These are phyloP conservation scores for Gymnoscopelus microlampas DNA, from an alignment of 2,797 vertebrate genomes.

Conservation along the genomic window DNA sequence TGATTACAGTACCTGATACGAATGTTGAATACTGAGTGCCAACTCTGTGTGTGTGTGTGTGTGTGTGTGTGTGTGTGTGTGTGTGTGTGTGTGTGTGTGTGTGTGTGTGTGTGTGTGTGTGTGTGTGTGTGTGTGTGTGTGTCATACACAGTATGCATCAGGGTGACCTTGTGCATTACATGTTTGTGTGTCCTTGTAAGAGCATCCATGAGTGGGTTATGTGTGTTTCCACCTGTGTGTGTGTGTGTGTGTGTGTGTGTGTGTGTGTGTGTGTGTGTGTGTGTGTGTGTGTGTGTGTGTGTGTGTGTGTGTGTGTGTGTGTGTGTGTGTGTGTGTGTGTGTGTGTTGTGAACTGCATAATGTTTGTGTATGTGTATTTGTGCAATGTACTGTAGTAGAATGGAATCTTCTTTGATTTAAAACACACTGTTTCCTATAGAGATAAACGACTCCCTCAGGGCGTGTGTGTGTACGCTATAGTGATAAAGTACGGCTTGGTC, in stretches of 20 bases:
- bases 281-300: slow-evolving; percentile 13
- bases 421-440: slow-evolving; percentile 75
- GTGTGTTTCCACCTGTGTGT: neutral
- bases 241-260: slow-evolving; percentile 12
- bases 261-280: neutral
- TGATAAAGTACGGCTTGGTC: slow-evolving; percentile 82
- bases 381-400: slow-evolving; percentile 40
- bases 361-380: slow-evolving; percentile 26
- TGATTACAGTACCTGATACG: neutral
- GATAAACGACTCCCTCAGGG: slow-evolving; percentile 79
- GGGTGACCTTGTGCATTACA: slow-evolving; percentile 17
- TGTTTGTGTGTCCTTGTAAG: slow-evolving; percentile 22
- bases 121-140: neutral
- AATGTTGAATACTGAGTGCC: neutral
- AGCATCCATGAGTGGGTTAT: neutral
- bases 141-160: slow-evolving; percentile 52
- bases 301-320: slow-evolving; percentile 10
- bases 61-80: too few relatives aligned
- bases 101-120: too few relatives aligned
- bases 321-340: slow-evolving; percentile 26
- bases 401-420: slow-evolving; percentile 71
- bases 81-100: too few relatives aligned
- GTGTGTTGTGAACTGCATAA: slow-evolving; percentile 1
- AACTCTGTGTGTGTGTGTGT: too few relatives aligned
- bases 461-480: slow-evolving; percentile 57